These are phyloP conservation scores for Actenoides hombroni DNA, from an alignment of 2,113 vertebrate genomes.

Conservation along the genomic window DNA sequence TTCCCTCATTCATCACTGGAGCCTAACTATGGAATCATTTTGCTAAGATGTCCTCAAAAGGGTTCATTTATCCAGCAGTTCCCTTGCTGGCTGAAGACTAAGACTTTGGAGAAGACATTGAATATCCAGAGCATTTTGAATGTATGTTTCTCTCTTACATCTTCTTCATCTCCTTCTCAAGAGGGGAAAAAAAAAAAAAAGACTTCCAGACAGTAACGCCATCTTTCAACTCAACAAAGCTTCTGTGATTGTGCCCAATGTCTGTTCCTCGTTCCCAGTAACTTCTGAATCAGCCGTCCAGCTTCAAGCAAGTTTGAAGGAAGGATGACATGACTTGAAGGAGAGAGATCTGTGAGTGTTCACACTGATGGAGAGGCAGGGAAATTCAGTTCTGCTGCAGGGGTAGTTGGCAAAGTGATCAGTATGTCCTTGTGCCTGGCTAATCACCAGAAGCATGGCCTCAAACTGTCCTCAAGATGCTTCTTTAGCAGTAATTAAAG, in stretches of 20 bases:
- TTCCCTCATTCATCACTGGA: not conserved
- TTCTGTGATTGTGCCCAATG: rapidly evolving
- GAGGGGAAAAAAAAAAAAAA: not conserved
- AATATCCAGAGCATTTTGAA: not conserved
- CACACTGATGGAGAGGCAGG: not conserved
- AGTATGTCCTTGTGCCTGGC: not conserved
- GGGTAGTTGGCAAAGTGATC: not conserved
- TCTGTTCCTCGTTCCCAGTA: not conserved
- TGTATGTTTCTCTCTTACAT: rapidly evolving
- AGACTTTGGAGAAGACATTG: not conserved
- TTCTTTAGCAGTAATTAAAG: not conserved
- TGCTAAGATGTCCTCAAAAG: not conserved
- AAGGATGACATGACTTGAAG: not conserved
- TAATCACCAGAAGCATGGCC: not conserved
- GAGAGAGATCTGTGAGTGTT: not conserved
- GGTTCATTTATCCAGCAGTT: not conserved
- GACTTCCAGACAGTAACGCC: not conserved
- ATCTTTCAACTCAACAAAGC: rapidly evolving
- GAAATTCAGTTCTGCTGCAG: not conserved
- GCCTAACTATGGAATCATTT: not conserved
- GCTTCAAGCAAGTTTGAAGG: not conserved
- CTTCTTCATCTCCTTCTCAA: not conserved
- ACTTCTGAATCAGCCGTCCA: not conserved
- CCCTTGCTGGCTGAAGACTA: not conserved
- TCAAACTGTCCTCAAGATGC: not conserved